Percentiles rank a stretch among this genome's conserved stretches.
phyloP scores from a whole-genome alignment of 2,113 vertebrate genomes.

The Limanda limanda region DNA sequence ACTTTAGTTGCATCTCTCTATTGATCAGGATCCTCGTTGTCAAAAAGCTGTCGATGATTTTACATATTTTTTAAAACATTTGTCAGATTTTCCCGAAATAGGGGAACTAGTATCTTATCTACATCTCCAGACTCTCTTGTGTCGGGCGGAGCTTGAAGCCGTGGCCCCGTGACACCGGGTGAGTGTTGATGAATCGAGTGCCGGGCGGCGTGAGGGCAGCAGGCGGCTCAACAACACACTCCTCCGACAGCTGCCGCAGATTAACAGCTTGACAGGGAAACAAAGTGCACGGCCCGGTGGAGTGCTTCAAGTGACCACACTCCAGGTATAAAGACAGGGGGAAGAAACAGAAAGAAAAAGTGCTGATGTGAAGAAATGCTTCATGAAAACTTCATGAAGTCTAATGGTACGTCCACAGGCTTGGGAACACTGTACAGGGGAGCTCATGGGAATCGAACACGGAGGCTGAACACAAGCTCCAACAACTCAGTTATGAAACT shows the following conservation, averaged over 20 bases:
- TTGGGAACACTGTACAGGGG: too few relatives aligned
- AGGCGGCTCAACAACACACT: neutral
- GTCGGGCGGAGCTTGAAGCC: neutral
- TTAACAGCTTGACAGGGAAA: conserved; percentile 4
- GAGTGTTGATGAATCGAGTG: conserved; percentile 5
- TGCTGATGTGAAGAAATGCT: neutral
- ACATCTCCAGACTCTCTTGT: conserved; percentile 42
- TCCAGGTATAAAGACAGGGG: neutral
- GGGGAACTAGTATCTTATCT: conserved; percentile 38
- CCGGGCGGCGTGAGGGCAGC: neutral
- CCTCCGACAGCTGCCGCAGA: conserved; percentile 19
- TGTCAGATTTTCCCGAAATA: neutral
- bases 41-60: conserved; percentile 1
- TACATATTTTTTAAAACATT: neutral
- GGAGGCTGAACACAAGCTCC: neutral
- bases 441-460: neutral
- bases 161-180: neutral
- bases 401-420: neutral
- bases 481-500: too few relatives aligned
- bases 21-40: neutral
- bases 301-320: neutral
- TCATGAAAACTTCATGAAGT: conserved; percentile 27
- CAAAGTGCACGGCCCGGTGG: neutral
- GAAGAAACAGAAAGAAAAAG: neutral
- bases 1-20: neutral